Percentiles rank a stretch among this genome's conserved stretches.
Evolutionary conservation across 2,888 invertebrate species (phyloP).

Genomic region (Chrysomela aeneicollis): DNA sequence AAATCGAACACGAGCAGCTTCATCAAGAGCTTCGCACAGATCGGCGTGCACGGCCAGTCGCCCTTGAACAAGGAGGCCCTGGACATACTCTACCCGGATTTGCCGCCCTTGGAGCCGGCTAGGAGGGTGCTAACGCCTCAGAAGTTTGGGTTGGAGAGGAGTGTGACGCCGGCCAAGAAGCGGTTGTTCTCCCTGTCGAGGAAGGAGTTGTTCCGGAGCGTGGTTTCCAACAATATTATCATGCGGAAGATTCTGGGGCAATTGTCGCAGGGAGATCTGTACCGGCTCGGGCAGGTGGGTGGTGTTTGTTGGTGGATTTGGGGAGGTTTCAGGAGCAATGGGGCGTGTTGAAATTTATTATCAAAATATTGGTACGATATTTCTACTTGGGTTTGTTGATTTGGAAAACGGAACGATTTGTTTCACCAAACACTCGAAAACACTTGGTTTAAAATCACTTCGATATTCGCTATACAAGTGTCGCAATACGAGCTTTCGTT

Average conservation of each 20-base stretch:
- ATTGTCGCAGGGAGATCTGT: conserved; percentile 54
- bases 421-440: too few species aligned
- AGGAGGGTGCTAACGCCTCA: conserved; percentile 46
- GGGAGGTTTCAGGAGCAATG: too few species aligned
- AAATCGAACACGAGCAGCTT: conserved; percentile 38
- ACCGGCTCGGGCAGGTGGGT: conserved; percentile 51
- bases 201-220: conserved; percentile 39
- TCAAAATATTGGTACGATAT: too few species aligned
- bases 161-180: conserved; percentile 49
- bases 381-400: too few species aligned
- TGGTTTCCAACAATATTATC: conserved; percentile 47
- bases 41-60: conserved; percentile 44
- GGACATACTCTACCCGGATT: conserved; percentile 53
- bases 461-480: too few species aligned
- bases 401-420: too few species aligned
- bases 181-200: conserved; percentile 44
- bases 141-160: conserved; percentile 44
- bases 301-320: too few species aligned
- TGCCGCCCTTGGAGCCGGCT: conserved; percentile 42
- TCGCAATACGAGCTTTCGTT: too few species aligned
- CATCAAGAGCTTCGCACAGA: conserved; percentile 44
- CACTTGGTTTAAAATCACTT: too few species aligned
- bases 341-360: too few species aligned
- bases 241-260: conserved; percentile 51
- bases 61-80: conserved; percentile 50